Conservation (phyloP, 1,140 invertebrate genomes). For the Linepithema humile region DNA sequence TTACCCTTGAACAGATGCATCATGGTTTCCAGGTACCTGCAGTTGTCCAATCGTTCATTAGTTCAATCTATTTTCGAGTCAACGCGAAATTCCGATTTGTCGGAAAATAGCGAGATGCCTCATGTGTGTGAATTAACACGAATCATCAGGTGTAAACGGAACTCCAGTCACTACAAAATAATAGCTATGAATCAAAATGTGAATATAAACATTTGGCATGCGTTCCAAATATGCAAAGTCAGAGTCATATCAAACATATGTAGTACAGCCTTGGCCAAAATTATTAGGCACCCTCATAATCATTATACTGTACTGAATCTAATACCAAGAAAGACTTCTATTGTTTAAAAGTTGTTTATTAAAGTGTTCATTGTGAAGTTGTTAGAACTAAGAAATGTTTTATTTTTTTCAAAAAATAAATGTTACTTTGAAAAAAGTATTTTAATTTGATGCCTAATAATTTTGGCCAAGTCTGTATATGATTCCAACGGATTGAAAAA, state of each 20-base stretch:
- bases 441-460: too few relatives aligned
- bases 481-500: not conserved
- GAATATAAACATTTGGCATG: not conserved
- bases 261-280: too few relatives aligned
- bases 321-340: too few relatives aligned
- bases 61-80: constrained; percentile 1
- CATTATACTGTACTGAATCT: too few relatives aligned
- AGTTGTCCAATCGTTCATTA: constrained; percentile 65
- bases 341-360: too few relatives aligned
- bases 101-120: not conserved
- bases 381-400: too few relatives aligned
- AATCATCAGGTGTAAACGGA: not conserved
- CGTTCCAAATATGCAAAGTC: not conserved
- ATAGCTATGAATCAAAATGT: not conserved
- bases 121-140: not conserved
- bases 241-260: not conserved
- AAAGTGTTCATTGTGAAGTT: too few relatives aligned
- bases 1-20: constrained; percentile 91
- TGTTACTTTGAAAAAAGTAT: too few relatives aligned
- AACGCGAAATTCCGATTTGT: not conserved
- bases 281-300: too few relatives aligned
- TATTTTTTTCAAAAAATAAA: too few relatives aligned
- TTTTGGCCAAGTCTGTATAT: too few relatives aligned
- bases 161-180: not conserved
- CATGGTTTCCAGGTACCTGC: constrained; percentile 89